Evolutionary conservation across 2,113 vertebrate genomes (phyloP).

Genomic region (Hypocryptadius cinnamomeus): DNA sequence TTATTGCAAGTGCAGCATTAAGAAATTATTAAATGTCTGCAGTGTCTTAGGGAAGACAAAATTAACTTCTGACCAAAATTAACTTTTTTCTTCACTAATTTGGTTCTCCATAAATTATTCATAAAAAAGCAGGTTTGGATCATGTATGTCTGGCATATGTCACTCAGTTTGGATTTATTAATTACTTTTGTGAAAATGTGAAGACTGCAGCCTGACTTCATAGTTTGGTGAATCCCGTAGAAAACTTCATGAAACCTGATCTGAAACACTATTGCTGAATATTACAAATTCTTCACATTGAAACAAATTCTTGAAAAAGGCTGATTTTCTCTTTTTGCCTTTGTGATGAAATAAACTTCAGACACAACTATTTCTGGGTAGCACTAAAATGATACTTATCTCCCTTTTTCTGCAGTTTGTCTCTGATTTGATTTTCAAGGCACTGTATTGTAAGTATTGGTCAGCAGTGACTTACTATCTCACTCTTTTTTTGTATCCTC

Average conservation of each 20-base stretch:
- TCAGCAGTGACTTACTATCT: neutral
- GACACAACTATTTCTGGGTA: neutral
- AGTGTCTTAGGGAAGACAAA: neutral
- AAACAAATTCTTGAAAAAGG: neutral
- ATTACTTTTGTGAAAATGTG: neutral
- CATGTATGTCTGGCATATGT: neutral
- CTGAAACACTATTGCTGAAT: neutral
- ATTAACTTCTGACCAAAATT: neutral
- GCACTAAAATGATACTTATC: neutral
- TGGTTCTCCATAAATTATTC: neutral
- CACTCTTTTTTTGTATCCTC: neutral
- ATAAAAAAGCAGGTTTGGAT: neutral
- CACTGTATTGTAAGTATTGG: neutral
- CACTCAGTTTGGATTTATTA: neutral
- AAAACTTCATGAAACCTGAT: neutral
- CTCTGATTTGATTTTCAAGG: slow-evolving; percentile 23
- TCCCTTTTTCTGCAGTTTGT: slow-evolving; percentile 22
- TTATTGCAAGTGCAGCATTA: neutral
- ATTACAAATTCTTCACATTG: rapidly evolving
- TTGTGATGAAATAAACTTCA: neutral
- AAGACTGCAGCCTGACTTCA: neutral
- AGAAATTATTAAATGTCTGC: neutral
- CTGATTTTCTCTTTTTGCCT: neutral
- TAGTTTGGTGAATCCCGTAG: neutral
- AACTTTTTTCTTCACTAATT: neutral